Percentiles rank a stretch among this genome's conserved stretches.
Evolutionary conservation across 2,113 vertebrate species (phyloP).

Genomic region (Ciconia stormi): DNA sequence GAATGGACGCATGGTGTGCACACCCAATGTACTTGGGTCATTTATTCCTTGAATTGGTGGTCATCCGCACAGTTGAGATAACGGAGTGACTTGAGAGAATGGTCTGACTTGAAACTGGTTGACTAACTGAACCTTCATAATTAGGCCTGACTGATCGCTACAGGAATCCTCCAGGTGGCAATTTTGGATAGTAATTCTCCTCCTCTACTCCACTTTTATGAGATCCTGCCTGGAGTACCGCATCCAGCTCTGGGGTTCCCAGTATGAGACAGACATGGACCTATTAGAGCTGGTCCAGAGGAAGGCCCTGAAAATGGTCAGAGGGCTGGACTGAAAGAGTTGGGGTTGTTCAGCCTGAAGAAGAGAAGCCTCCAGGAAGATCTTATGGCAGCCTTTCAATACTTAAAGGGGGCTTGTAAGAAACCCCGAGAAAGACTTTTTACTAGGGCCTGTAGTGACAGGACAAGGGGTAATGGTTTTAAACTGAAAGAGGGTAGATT

Average conservation of each 20-base stretch:
- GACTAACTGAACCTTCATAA: neutral
- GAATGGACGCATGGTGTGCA: neutral
- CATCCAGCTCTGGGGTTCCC: neutral
- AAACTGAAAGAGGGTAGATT: neutral
- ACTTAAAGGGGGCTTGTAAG: neutral
- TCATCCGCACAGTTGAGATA: neutral
- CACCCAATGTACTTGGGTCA: neutral
- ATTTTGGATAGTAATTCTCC: neutral
- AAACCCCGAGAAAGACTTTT: neutral
- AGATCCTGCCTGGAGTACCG: neutral
- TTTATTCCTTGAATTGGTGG: neutral
- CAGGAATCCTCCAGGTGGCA: neutral
- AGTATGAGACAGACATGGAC: neutral
- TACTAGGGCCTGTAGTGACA: neutral
- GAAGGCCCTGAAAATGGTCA: neutral
- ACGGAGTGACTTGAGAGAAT: neutral
- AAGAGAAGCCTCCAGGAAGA: neutral
- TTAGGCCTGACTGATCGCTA: neutral
- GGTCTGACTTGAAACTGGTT: neutral
- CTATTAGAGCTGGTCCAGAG: neutral
- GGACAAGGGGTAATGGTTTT: too few relatives aligned
- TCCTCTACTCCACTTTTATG: neutral
- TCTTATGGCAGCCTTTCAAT: neutral
- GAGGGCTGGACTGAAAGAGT: neutral
- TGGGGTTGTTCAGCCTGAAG: neutral